phyloP scores from a whole-genome alignment of 2,113 vertebrate species.

The Ammodytes dubius region DNA sequence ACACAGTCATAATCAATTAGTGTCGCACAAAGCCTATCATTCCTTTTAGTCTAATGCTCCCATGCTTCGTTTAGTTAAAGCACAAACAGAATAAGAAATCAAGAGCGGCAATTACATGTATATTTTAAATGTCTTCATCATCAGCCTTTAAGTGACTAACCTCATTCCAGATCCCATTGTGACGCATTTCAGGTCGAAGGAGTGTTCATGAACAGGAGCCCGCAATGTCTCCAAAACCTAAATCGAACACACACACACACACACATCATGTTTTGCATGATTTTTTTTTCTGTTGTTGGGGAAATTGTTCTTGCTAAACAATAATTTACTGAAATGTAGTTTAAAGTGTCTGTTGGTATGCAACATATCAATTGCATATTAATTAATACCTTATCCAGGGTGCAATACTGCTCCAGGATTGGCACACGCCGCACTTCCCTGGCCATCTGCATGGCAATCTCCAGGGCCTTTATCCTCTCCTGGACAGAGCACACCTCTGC shows the following conservation, averaged over 20 bases:
- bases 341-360: neutral
- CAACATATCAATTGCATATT: neutral
- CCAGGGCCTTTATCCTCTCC: constrained; percentile 81
- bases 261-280: neutral
- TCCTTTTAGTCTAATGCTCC: neutral
- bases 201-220: constrained; percentile 66
- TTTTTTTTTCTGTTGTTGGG: neutral
- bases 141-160: constrained; percentile 49
- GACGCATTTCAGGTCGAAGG: constrained; percentile 58
- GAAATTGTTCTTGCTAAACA: neutral
- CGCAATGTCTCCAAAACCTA: constrained; percentile 79
- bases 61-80: too few relatives aligned
- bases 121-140: neutral
- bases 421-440: constrained; percentile 81
- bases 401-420: constrained; percentile 80
- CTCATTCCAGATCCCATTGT: constrained; percentile 67
- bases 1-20: neutral
- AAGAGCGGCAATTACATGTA: neutral
- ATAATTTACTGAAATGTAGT: neutral
- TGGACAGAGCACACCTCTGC: constrained; percentile 77
- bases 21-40: neutral
- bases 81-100: neutral
- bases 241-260: constrained; percentile 8
- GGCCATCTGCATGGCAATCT: constrained; percentile 85
- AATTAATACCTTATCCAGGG: constrained; percentile 70